Conservation (phyloP, 2,888 invertebrate genomes). For the Seira sanloemensis region DNA sequence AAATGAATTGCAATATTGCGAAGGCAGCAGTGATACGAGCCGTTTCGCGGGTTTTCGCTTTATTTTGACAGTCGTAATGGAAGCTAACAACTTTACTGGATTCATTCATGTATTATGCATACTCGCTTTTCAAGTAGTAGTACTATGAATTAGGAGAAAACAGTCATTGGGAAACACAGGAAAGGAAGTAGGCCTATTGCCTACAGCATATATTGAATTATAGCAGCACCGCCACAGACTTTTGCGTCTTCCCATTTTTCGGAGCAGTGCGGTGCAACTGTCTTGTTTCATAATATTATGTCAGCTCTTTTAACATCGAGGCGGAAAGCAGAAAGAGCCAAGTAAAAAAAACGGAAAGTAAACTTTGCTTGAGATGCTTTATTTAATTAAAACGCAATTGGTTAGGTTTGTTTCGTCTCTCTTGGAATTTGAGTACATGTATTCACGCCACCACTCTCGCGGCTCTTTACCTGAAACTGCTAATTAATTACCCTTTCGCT, state of each 20-base stretch:
- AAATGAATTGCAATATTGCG: background rate
- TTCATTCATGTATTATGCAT: background rate
- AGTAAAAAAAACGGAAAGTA: no score
- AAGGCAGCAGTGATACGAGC: background rate
- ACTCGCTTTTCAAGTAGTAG: background rate
- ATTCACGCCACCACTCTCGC: no score
- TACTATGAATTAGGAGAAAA: background rate
- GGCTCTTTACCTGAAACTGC: no score
- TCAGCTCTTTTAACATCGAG: no score
- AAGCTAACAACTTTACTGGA: background rate
- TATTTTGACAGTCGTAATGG: background rate
- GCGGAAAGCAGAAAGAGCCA: no score
- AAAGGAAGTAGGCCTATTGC: background rate
- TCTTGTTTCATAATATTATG: no score
- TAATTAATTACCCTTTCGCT: no score
- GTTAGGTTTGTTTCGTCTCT: no score
- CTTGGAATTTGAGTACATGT: no score
- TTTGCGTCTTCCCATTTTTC: background rate
- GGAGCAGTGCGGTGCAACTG: no score
- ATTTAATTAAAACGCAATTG: background rate
- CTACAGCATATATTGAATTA: no score
- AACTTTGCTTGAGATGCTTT: no score
- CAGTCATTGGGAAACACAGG: background rate
- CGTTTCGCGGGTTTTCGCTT: background rate
- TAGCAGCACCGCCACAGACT: background rate